Evolutionary conservation across 2,113 vertebrate genomes (phyloP).

Genomic region (Caranx melampygus): DNA sequence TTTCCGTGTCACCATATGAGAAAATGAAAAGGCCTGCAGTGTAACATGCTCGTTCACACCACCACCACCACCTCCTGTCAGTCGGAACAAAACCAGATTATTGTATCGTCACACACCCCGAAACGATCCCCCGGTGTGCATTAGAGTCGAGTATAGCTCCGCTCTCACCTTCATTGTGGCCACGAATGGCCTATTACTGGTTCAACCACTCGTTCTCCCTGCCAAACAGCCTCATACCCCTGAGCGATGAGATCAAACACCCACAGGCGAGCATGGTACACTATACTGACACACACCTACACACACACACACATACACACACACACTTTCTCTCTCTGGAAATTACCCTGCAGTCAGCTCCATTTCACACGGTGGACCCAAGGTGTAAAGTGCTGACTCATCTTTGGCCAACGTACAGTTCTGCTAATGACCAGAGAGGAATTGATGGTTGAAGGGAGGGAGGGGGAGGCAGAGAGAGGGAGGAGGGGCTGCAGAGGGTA

Average conservation of each 20-base stretch:
- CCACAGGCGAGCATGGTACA: slow-evolving; percentile 2
- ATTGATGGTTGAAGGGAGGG: slow-evolving; percentile 41
- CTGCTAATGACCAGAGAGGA: slow-evolving; percentile 62
- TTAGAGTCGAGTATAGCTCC: slow-evolving; percentile 19
- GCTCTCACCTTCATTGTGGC: slow-evolving; percentile 29
- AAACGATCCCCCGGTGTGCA: slow-evolving; percentile 30
- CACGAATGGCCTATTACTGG: slow-evolving; percentile 49
- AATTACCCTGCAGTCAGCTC: slow-evolving; percentile 75
- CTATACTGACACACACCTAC: neutral
- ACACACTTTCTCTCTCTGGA: slow-evolving; percentile 32
- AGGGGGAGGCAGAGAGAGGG: neutral
- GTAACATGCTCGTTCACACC: slow-evolving; percentile 3
- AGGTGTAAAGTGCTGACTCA: slow-evolving; percentile 78
- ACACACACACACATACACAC: slow-evolving; percentile 1
- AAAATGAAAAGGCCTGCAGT: slow-evolving; percentile 10
- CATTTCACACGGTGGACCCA: slow-evolving; percentile 61
- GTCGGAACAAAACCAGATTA: slow-evolving; percentile 12
- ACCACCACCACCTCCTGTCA: slow-evolving; percentile 11
- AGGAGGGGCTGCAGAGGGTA: slow-evolving; percentile 40
- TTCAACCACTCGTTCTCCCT: slow-evolving; percentile 34
- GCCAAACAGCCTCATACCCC: slow-evolving; percentile 49
- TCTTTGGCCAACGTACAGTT: slow-evolving; percentile 64
- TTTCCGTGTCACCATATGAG: neutral
- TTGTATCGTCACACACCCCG: neutral
- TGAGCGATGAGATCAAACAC: slow-evolving; percentile 38